These are phyloP conservation scores for Rhynchopsitta pachyrhyncha DNA, from an alignment of 2,113 vertebrate species.

Conservation along the genomic window DNA sequence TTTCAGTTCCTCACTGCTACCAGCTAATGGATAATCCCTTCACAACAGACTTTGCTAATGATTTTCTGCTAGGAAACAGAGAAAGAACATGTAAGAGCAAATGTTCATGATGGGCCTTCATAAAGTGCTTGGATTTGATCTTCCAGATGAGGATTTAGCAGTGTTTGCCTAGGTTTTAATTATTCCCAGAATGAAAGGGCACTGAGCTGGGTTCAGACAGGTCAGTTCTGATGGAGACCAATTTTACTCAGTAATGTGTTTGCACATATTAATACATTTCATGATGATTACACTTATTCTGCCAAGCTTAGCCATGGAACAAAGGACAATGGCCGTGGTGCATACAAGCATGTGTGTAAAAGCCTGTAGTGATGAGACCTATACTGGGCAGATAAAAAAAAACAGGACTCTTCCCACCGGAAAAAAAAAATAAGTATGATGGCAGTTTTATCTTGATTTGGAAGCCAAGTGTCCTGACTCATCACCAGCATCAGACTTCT, in stretches of 20 bases:
- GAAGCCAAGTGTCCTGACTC: conserved; percentile 4
- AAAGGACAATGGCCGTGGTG: background rate
- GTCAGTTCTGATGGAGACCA: background rate
- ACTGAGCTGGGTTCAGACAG: background rate
- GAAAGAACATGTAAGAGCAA: background rate
- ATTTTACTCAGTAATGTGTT: background rate
- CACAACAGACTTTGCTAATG: background rate
- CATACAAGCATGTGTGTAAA: background rate
- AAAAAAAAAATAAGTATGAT: background rate
- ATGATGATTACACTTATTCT: background rate
- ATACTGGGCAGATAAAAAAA: background rate
- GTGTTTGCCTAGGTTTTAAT: background rate
- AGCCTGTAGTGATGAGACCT: background rate
- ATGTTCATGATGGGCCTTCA: background rate
- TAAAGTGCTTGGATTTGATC: background rate
- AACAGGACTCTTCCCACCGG: background rate
- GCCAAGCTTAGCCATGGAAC: conserved; percentile 10
- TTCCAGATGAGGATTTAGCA: background rate
- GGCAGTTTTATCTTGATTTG: conserved; percentile 21
- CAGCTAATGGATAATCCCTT: conserved; percentile 1
- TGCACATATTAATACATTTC: background rate
- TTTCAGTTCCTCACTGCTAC: background rate
- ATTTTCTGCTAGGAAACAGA: background rate
- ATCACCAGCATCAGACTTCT: background rate
- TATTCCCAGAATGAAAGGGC: background rate